Evolutionary conservation across 1,140 invertebrate species (phyloP), one percentile per base, ranked within the genome.

Genomic region (Camponotus pennsylvanicus): DNA sequence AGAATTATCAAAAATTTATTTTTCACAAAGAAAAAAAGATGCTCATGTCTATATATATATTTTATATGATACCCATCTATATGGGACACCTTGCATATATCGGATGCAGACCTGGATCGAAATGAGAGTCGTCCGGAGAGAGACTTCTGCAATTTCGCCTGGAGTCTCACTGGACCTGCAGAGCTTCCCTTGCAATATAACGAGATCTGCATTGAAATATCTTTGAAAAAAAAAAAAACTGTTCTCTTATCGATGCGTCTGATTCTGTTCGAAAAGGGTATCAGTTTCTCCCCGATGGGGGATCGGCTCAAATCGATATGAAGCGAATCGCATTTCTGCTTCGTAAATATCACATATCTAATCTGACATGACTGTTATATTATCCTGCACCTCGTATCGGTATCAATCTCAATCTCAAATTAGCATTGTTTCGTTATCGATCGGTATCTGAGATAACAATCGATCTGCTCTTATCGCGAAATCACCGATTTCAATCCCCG

Each of bases 141-240:
- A 42, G 40, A 66, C 9, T 52, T 52, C 15, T 61, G 76, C 64
- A 78, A 78, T 78, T 78, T 40, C 42, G 49, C 45, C 61, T 32
- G 27, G 61, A 78, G 76, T 61, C 49, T 45, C 32, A 34, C 32
- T 13, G 42, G 75, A 77, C 21, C 61, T 7, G 42, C 27, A 40
- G 7, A 11, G 59, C 75, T 64, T 42, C 75, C 32, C 9, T 34
- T 21, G 27, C 55, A 49, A 66, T 66, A 49, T 78, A n/a, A 8
- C 7, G 13, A 42, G 7, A 18, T 75, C 34, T 15, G 5, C 73
- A n/a, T 40, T 40, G 18, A 37, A 52, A 42, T 37, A 42, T 59
- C n/a, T 59, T 59, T 21, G 55, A 21, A 37, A 57, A 63, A 13
- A 75, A 63, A 57, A 61, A 42, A 32, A 59, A 11, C 37, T 40